Percentiles rank a stretch among this genome's conserved stretches.
phyloP scores from a whole-genome alignment of 2,888 invertebrate species.

The Prostheceraeus crozeri region DNA sequence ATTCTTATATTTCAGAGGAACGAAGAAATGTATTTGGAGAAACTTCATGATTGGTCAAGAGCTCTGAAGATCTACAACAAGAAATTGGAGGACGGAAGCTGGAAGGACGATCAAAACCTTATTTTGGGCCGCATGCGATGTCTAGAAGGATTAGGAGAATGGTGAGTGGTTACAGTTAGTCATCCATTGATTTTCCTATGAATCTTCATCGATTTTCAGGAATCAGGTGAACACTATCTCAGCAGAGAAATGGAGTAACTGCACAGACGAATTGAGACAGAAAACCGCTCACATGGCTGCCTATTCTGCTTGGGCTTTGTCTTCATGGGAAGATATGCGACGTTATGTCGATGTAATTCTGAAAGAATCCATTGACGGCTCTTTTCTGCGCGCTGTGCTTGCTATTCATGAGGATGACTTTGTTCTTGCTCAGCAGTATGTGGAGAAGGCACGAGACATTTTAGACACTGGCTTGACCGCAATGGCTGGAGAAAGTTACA shows the following conservation, averaged over 20 bases:
- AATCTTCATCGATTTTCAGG: too few species aligned
- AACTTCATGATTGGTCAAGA: slow-evolving; percentile 95
- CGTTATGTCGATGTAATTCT: slow-evolving; percentile 81
- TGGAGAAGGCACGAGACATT: slow-evolving; percentile 83
- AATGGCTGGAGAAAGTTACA: slow-evolving; percentile 62
- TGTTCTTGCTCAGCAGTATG: slow-evolving; percentile 60
- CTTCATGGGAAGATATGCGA: slow-evolving; percentile 82
- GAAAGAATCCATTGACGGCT: slow-evolving; percentile 84
- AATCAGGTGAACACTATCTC: slow-evolving; percentile 8
- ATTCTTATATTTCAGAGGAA: slow-evolving; percentile 47
- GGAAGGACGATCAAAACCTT: slow-evolving; percentile 43
- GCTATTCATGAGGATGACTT: slow-evolving; percentile 67
- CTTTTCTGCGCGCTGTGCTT: slow-evolving; percentile 86
- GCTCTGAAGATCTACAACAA: slow-evolving; percentile 78
- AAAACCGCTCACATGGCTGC: slow-evolving; percentile 76
- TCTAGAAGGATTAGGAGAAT: slow-evolving; percentile 92
- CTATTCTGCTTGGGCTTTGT: slow-evolving; percentile 89
- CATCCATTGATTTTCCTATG: too few species aligned
- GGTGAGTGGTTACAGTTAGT: slow-evolving; percentile 66
- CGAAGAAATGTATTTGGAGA: slow-evolving; percentile 92
- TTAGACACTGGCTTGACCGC: slow-evolving; percentile 92
- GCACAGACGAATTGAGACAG: slow-evolving; percentile 47
- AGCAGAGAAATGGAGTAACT: slow-evolving; percentile 28
- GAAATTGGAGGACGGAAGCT: slow-evolving; percentile 56
- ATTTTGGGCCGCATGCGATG: slow-evolving; percentile 81